Evolutionary conservation across 2,888 invertebrate species (phyloP), one percentile per base, ranked within the genome.

Genomic region (Pseudococcus jackbeardsleyi): DNA sequence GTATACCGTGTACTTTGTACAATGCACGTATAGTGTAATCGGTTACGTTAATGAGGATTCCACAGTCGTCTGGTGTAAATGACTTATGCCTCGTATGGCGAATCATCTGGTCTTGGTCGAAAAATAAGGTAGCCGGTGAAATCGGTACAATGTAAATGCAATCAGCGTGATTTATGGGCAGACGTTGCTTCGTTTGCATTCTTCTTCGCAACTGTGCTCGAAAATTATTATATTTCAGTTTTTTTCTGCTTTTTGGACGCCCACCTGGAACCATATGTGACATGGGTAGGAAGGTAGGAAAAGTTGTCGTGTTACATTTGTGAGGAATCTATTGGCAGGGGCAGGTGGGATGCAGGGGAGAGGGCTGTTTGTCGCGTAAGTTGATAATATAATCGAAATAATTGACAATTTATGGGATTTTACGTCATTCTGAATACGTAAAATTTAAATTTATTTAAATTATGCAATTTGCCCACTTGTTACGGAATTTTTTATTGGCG

Each of bases 1-100:
- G 33, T 68, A 26, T 72, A 33, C 8, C 7, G 9, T 42, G 42
- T 42, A 42, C 42, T 8, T 42, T 42, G 42, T 42, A 39, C 33
- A 72, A 33, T 72, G 33, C 33, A 72, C 33, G 33, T 15, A 64
- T 22, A 22, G 22, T 64, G 72, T 72, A 72, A 72, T 72, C 33
- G 72, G 72, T 72, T 72, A 33, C 33, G 72, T 72, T 72, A 72
- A 72, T 72, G 72, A 72, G 72, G 33, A 72, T 72, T 72, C 72
- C 72, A 9, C 26, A 33, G 12, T 68, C 12, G 68, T 26, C 0
- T 17, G 9, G 72, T 64, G n/a, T 68, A 26, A 11, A 26, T 33
- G 33, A 72, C 72, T 72, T 72, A 19, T 64, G 9, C 64, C 19
- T 42, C 42, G 64, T 64, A 59, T n/a, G 17, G 72, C 72, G 72